These are phyloP conservation scores for Takifugu flavidus DNA, from an alignment of 2,113 vertebrate species.

Conservation along the genomic window DNA sequence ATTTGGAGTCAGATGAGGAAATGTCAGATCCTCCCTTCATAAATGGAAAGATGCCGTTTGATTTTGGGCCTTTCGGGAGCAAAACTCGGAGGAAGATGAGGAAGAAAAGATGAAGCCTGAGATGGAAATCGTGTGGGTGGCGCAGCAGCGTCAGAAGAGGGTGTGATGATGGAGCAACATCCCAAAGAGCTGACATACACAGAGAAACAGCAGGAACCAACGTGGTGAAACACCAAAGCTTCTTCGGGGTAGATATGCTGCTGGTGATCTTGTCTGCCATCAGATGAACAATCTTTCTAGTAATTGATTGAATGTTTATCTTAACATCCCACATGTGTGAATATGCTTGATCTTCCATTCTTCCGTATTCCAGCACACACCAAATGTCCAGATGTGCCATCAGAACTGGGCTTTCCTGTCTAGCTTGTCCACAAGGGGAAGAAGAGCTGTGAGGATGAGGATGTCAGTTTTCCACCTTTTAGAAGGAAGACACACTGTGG, in stretches of 20 bases:
- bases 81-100: too few relatives aligned
- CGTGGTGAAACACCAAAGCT: neutral
- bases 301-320: neutral
- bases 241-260: neutral
- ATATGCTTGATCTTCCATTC: too few relatives aligned
- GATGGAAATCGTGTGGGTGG: neutral
- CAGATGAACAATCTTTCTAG: neutral
- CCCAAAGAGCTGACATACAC: neutral
- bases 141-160: neutral
- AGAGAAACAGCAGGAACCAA: too few relatives aligned
- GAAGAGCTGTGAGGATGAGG: conserved; percentile 6
- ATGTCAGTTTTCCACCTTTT: conserved; percentile 5
- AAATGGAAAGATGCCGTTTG: neutral
- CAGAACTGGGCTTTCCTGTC: too few relatives aligned
- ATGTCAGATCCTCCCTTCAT: neutral
- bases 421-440: conserved; percentile 13
- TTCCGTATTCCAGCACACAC: too few relatives aligned
- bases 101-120: too few relatives aligned
- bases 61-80: too few relatives aligned
- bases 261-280: neutral
- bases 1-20: neutral
- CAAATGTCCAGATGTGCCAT: too few relatives aligned
- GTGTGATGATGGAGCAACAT: neutral
- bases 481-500: neutral
- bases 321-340: too few relatives aligned